A percentile compares a stretch with the other conserved stretches of the same genome.
Evolutionary conservation across 37 sponge, comb jelly and placozoan genomes (phyloP).

Genomic region (Beroe forskalii): DNA sequence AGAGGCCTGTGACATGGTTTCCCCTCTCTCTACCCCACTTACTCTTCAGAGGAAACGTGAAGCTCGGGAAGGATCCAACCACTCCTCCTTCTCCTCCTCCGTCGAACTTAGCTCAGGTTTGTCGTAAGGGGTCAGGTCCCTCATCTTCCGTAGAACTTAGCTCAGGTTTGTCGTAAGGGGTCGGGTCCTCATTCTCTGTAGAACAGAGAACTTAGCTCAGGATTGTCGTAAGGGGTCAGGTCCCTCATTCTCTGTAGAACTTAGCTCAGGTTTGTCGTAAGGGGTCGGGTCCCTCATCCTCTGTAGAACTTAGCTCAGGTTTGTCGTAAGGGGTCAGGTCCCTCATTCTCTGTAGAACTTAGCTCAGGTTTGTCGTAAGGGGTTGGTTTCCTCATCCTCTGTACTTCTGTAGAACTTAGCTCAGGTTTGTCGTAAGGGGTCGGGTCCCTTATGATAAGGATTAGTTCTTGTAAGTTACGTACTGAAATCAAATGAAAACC

Average conservation of each 20-base stretch:
- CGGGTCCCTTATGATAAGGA: too few relatives aligned
- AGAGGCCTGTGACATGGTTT: conserved; percentile 6
- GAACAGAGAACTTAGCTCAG: conserved; percentile 28
- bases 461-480: too few relatives aligned
- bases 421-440: conserved; percentile 10
- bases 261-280: too few relatives aligned
- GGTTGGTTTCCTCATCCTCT: neutral
- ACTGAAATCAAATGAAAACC: too few relatives aligned
- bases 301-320: too few relatives aligned
- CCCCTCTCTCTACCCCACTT: conserved; percentile 15
- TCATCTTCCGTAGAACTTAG: conserved; percentile 50
- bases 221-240: neutral
- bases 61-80: neutral
- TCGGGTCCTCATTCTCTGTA: too few relatives aligned
- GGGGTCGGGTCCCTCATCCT: too few relatives aligned
- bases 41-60: conserved; percentile 20
- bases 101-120: conserved; percentile 48
- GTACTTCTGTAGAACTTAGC: conserved; percentile 40
- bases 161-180: conserved; percentile 6
- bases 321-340: too few relatives aligned
- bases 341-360: too few relatives aligned
- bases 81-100: conserved; percentile 52
- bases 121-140: too few relatives aligned
- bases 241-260: too few relatives aligned
- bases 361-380: too few relatives aligned